Base-by-base conservation (phyloP, 2,888 invertebrate genomes). In the Tipula confusa region DNA sequence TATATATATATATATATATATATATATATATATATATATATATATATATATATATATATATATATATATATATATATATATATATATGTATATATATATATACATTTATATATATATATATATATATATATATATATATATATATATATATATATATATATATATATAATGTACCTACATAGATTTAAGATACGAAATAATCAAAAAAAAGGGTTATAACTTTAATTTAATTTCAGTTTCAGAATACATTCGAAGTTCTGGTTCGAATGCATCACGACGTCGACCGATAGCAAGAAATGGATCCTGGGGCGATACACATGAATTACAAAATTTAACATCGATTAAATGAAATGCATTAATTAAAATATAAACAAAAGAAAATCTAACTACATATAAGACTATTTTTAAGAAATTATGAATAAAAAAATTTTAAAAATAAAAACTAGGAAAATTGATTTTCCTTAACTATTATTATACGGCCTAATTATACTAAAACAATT, bases 321-420 rank as follows among this genome's bases (percentile, higher is more conserved):
- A 91, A 86, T 85, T 91, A 86, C 88, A 89, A 85, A 88, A 87
- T 11, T 87, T 88, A 83, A 84, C 84, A 82, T 84, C 85, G 38
- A 83, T 85, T 5, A 85, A 86, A 83, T 84, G 84, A 83, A 36
- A 28, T 36, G 11, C 38, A 38, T 11, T 13, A 2, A 3, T 15
- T 15, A 15, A 80, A 29, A 9, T 9, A 11, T 24, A 11, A n/a
- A 79, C 2, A 18, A 84, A 83, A 84, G 18, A 85, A 43, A 31
- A 89, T 92, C 91, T 92, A 88, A 95, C 95, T 94, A 86, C 95
- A 95, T n/a, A n/a, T n/a, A n/a, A n/a, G n/a, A n/a, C n/a, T 93
- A 93, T 86, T 94, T 94, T n/a, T 93, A 79, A 29, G 29, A 29
- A 1, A 28, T 79, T 79, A 29, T 79, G n/a, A 36, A 43, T 15